These are phyloP conservation scores for Trilocha varians DNA, from an alignment of 2,888 invertebrate genomes.

Conservation along the genomic window DNA sequence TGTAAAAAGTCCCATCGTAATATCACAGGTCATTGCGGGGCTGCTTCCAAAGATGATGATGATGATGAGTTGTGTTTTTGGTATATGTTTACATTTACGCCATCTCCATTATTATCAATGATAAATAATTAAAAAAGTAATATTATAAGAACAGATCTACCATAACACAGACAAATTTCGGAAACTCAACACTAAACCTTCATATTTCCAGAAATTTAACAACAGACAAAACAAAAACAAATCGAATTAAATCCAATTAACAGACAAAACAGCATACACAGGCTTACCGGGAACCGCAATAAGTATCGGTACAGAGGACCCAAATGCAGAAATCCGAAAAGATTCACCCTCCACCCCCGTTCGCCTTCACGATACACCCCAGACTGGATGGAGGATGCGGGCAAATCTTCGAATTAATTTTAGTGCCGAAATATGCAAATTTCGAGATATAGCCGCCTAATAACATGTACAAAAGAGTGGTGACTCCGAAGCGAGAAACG, in stretches of 20 bases:
- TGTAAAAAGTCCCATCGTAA: too few species aligned
- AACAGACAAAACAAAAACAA: constrained; percentile 3
- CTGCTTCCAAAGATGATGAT: too few species aligned
- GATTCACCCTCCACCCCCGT: constrained; percentile 24
- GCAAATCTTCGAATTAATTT: constrained; percentile 76
- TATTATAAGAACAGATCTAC: too few species aligned
- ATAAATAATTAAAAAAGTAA: too few species aligned
- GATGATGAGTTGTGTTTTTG: too few species aligned
- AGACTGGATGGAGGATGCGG: constrained; percentile 58
- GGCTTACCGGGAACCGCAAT: constrained; percentile 28
- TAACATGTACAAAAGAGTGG: constrained; percentile 75
- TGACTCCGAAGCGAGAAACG: constrained; percentile 51
- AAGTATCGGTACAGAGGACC: constrained; percentile 43
- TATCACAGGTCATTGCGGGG: too few species aligned
- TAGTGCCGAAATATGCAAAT: constrained; percentile 74
- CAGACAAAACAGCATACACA: constrained; percentile 29
- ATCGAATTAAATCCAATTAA: constrained; percentile 24
- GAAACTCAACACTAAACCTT: too few species aligned
- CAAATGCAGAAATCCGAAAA: constrained; percentile 65
- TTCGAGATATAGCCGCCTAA: constrained; percentile 68
- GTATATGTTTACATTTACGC: too few species aligned
- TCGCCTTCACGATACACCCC: constrained; percentile 31
- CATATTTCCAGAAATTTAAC: too few species aligned
- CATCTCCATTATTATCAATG: too few species aligned
- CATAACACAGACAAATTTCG: too few species aligned